Conservation (phyloP, 2,888 invertebrate genomes). For the Protophormia terraenovae region DNA sequence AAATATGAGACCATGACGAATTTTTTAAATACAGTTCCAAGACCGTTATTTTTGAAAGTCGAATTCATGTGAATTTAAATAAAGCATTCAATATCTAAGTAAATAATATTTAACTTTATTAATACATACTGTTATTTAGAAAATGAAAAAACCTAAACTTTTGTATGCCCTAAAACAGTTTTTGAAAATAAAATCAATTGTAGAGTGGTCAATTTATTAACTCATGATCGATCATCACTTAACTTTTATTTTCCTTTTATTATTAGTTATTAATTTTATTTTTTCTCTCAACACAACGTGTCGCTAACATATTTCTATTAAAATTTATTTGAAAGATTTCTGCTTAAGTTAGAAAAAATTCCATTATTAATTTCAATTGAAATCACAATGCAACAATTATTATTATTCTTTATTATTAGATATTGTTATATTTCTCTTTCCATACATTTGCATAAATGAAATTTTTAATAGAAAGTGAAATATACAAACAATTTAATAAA, state of each 20-base stretch:
- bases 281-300: background rate
- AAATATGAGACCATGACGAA: no score
- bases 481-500: background rate
- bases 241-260: background rate
- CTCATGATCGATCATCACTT: background rate
- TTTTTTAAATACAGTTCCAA: no score
- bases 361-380: constrained; percentile 58
- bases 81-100: no score
- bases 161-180: no score
- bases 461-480: constrained; percentile 9
- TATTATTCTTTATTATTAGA: background rate
- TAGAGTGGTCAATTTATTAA: background rate
- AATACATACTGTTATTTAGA: no score
- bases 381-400: constrained; percentile 47
- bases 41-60: no score
- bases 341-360: constrained; percentile 13
- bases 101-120: no score
- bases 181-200: no score
- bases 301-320: background rate
- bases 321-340: constrained; percentile 37
- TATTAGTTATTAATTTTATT: no score
- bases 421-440: background rate
- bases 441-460: background rate
- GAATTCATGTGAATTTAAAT: no score
- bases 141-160: no score